These are phyloP conservation scores for Takifugu bimaculatus DNA, from an alignment of 2,113 vertebrate genomes.

Conservation along the genomic window DNA sequence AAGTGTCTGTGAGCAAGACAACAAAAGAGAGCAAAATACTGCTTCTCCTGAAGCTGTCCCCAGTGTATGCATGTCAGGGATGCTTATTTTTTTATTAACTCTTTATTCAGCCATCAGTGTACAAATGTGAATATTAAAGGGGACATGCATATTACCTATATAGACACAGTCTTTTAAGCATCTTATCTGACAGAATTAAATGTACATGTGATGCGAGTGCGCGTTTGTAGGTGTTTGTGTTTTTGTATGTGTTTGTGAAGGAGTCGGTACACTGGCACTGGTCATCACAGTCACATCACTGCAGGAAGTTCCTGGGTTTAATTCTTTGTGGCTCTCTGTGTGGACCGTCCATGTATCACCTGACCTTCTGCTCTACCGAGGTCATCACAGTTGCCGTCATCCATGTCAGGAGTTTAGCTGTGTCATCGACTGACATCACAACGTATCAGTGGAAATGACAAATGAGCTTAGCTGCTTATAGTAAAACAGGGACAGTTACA, in stretches of 20 bases:
- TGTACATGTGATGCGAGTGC: not conserved
- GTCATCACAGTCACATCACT: too few relatives aligned
- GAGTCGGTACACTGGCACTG: not conserved
- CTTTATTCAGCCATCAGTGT: too few relatives aligned
- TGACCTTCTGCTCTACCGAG: not conserved
- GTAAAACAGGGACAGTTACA: not conserved
- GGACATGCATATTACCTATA: too few relatives aligned
- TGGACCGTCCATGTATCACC: not conserved
- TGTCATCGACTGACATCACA: slow-evolving; percentile 1
- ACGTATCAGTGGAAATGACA: not conserved
- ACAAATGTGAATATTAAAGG: too few relatives aligned
- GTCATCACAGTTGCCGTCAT: not conserved
- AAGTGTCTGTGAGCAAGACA: too few relatives aligned
- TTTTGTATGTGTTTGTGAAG: not conserved
- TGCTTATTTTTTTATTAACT: too few relatives aligned
- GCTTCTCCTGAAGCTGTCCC: too few relatives aligned
- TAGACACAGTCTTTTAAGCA: too few relatives aligned
- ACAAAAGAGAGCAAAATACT: too few relatives aligned
- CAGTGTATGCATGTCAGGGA: too few relatives aligned
- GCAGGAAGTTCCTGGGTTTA: too few relatives aligned
- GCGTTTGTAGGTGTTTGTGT: not conserved
- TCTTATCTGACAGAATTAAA: too few relatives aligned
- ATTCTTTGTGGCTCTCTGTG: not conserved
- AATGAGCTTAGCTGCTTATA: not conserved
- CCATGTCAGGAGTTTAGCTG: not conserved